These are phyloP conservation scores for Montipora capitata DNA, from an alignment of 92 coral and sea anemone species.

Conservation along the genomic window DNA sequence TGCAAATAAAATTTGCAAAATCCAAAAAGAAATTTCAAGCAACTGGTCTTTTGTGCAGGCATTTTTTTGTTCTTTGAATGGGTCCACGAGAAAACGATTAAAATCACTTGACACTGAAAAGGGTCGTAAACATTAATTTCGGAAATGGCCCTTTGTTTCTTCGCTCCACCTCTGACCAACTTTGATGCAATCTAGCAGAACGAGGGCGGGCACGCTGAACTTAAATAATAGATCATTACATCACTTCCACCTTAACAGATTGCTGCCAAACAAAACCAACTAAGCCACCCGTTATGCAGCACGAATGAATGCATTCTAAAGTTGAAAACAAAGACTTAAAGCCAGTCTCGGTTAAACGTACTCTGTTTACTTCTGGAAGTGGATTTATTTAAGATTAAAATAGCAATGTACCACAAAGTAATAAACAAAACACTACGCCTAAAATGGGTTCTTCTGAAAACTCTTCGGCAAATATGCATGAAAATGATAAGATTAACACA, in stretches of 20 bases:
- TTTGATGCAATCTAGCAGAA: not conserved
- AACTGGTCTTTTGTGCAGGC: too few species aligned
- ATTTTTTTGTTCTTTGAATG: too few species aligned
- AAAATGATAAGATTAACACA: not conserved
- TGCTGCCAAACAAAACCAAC: conserved; percentile 23
- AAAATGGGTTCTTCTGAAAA: not conserved
- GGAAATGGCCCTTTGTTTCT: conserved; percentile 9
- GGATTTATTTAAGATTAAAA: not conserved
- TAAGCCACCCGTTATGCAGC: not conserved
- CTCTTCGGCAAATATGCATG: not conserved
- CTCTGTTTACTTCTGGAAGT: not conserved
- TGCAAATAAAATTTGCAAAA: too few species aligned
- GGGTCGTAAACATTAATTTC: conserved; percentile 7
- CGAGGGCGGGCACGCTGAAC: conserved; percentile 1
- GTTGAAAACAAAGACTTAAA: conserved; percentile 13
- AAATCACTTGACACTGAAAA: too few species aligned
- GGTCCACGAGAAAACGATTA: too few species aligned
- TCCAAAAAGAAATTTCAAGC: too few species aligned
- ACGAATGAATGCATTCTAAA: conserved; percentile 27
- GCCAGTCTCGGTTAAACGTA: not conserved
- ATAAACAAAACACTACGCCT: conserved; percentile 17
- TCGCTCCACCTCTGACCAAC: conserved; percentile 20
- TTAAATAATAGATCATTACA: not conserved
- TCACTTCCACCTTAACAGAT: conserved; percentile 1
- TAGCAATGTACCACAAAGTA: not conserved